Base-by-base conservation (phyloP, 92 coral and sea anemone genomes). In the Micromussa lordhowensis region DNA sequence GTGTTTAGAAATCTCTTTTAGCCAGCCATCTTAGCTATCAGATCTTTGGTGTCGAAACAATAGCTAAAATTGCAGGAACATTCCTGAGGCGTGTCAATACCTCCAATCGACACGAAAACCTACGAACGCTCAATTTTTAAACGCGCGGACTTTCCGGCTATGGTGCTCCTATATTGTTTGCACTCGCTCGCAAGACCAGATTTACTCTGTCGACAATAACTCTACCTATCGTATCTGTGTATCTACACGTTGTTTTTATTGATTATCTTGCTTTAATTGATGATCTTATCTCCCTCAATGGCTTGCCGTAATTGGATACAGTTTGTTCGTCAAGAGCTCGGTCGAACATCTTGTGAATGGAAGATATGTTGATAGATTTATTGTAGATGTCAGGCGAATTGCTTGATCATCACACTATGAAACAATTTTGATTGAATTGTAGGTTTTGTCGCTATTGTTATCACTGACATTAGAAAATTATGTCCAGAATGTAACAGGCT, bases 31-130 rank as follows among this genome's bases (percentile, higher is more conserved):
- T 32, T 59, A 21, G 1, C n/a, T 15, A 2, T 17, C n/a, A 1
- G 75, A 35, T 80, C 72, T 79, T 59, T 24, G 76, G 75, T 40
- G 76, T 82, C 44, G 38, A 82, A 24, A 64, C 59, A 29, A 82
- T 24, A 6, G 17, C 19, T 58, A 26, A 40, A 80, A 28, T 79
- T 64, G 10, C 14, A n/a, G 18, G 51, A 28, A 32, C 75, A 82
- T 82, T 82, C 76, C 59, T 68, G 6, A 82, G 77, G 85, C 19
- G 85, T 68, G 85, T 38, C 85, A 82, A 3, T 3, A 35, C 49
- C 34, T 4, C 7, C 6, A 31, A 7, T 79, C 49, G 83, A 30
- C 71, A 57, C 75, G 75, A 40, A 68, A 40, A 82, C 16, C 21
- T 68, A 19, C 19, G 5, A 38, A 36, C 3, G 15, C 18, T 21